Conservation (phyloP, 1,140 invertebrate genomes). For the Mactra quadrangularis region DNA sequence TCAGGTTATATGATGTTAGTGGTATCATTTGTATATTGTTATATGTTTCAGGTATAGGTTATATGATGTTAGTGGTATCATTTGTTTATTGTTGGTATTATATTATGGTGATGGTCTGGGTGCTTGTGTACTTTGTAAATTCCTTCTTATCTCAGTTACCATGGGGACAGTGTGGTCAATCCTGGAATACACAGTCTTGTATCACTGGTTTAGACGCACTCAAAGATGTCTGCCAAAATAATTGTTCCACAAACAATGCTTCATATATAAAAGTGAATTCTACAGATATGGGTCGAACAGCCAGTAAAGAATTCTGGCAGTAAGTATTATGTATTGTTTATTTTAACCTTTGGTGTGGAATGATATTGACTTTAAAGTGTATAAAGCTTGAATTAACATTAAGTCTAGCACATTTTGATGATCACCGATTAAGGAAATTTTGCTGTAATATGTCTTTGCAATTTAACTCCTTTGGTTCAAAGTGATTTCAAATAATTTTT, state of each 20-base stretch:
- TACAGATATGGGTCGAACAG: slow-evolving; percentile 38
- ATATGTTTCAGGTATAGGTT: slow-evolving; percentile 67
- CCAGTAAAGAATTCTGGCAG: slow-evolving; percentile 72
- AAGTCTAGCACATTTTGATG: too few relatives aligned
- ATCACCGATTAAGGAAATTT: too few relatives aligned
- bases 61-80: slow-evolving; percentile 70
- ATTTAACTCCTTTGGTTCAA: too few relatives aligned
- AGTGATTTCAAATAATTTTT: too few relatives aligned
- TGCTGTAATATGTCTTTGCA: too few relatives aligned
- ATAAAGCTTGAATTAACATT: not conserved
- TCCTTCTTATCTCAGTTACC: slow-evolving; percentile 88
- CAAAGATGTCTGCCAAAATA: not conserved
- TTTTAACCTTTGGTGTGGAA: not conserved
- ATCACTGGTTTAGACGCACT: slow-evolving; percentile 38
- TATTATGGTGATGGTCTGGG: slow-evolving; percentile 92
- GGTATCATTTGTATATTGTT: too few relatives aligned
- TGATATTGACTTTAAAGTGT: not conserved
- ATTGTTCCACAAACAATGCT: slow-evolving; percentile 6
- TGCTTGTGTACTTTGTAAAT: slow-evolving; percentile 93
- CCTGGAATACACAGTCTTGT: slow-evolving; percentile 89
- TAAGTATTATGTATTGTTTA: slow-evolving; percentile 52
- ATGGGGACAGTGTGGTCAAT: slow-evolving; percentile 95
- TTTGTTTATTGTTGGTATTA: slow-evolving; percentile 71
- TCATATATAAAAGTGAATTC: slow-evolving; percentile 9
- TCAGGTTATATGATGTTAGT: too few relatives aligned